Evolutionary conservation across 1,140 invertebrate species (phyloP).

Genomic region (Sipha flava): DNA sequence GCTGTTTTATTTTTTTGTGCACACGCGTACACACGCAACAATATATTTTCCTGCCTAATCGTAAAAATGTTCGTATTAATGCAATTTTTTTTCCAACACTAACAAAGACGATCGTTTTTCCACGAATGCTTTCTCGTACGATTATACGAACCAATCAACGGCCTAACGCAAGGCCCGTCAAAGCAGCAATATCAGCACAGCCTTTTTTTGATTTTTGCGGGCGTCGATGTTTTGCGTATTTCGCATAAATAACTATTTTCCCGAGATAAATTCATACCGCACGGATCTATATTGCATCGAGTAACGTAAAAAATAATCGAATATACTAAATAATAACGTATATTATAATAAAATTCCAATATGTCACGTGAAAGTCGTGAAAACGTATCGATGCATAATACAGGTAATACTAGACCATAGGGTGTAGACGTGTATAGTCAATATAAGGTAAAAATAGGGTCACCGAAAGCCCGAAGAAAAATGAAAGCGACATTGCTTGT

Average conservation of each 20-base stretch:
- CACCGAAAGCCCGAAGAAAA: slow-evolving; percentile 5
- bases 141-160: too few species aligned
- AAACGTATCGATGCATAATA: not conserved
- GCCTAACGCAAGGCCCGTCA: too few species aligned
- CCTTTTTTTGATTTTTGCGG: too few species aligned
- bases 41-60: slow-evolving; percentile 14
- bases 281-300: too few species aligned
- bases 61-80: not conserved
- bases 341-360: not conserved
- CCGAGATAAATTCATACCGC: too few species aligned
- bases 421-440: slow-evolving; percentile 24
- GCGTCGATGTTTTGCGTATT: too few species aligned
- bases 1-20: not conserved
- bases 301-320: too few species aligned
- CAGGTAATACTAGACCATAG: not conserved
- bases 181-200: too few species aligned
- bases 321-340: too few species aligned
- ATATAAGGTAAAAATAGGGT: slow-evolving; percentile 20
- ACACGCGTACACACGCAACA: not conserved
- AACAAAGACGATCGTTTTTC: not conserved
- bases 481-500: slow-evolving; percentile 13
- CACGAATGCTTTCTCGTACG: not conserved
- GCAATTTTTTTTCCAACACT: not conserved
- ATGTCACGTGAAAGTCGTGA: not conserved
- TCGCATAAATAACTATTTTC: too few species aligned